Evolutionary conservation across 2,113 vertebrate species (phyloP), one percentile per base, ranked within the genome.

Genomic region (Falcunculus frontatus): DNA sequence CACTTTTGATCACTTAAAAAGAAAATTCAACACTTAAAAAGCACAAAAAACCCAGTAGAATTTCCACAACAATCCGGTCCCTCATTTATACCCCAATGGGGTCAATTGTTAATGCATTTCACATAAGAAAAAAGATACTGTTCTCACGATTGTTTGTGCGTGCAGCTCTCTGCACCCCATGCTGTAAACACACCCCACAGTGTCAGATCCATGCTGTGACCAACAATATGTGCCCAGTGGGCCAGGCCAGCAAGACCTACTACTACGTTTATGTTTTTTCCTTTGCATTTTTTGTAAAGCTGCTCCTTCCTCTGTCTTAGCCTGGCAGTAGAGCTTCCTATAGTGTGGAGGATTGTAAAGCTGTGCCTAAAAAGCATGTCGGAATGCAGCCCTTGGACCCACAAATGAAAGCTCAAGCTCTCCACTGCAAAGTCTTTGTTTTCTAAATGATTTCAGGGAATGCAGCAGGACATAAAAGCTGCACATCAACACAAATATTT

Each of bases 1-100:
- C 72, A 77, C 73, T 97, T 97, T 95, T 97, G 94, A 97, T 97
- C 91, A 68, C 63, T 96, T 83, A 55, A 91, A 95, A 96, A 95
- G 91, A 82, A 93, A 88, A 87, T 85, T 44, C 84, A 57, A 18
- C 63, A 41, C 60, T 95, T 81, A 26, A 83, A 92, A 90, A 84
- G 72, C 68, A 78, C 89, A 85, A 44, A 70, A 94, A 70, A 32
- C 67, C 67, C 63, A 83, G 91, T 7, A 95, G 62, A 84, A 81
- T 96, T 96, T 94, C 94, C 84, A 96, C 89, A 96, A 95, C 91
- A 96, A 90, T 83, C 75, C 59, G 3, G 9, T 60, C 78, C 60
- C 27, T 39, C 50, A 15, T 95, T 92, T 90, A 79, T 72, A 93
- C 64, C 88, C 77, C 94, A 81, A 86, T 83, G 77, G 91, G 65